Evolutionary conservation across 2,888 invertebrate species (phyloP), one percentile per base, ranked within the genome.

Genomic region (Callosobruchus maculatus): DNA sequence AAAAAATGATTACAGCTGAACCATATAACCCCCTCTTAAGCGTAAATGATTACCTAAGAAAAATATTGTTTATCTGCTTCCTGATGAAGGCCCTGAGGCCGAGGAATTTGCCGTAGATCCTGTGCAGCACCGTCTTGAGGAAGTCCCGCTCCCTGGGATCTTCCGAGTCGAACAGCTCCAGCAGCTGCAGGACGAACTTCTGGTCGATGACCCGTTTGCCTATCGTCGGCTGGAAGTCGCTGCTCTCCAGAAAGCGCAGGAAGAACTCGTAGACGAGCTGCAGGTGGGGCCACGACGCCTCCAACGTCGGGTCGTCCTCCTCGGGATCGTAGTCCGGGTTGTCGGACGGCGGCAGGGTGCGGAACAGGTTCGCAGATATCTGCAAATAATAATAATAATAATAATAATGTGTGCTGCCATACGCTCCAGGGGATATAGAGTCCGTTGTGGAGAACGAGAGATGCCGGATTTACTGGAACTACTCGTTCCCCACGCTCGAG

Each of bases 231-330:
- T 98, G 98, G 89, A 99, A 99, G 89, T 99, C 99, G 77, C 97
- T 95, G 81, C 97, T 98, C 90, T 99, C 99, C 83, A 99, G 92
- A 90, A 99, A 98, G 84, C 98, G 94, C 87, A 99, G 92, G 90
- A 99, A 99, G 88, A 99, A 95, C 89, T 99, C 99, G 89, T 99
- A 99, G 84, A 99, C 98, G 89, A 99, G 91, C 92, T 98, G 94
- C 83, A 99, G 91, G 89, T 99, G 99, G 80, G 99, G 99, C 99
- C 99, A 99, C 81, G 98, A 96, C 73, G 98, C 98, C 90, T 99
- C 99, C 88, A 99, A 89, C 81, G 99, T 99, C 75, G 99, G 99
- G 87, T 99, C 99, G 89, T 99, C 99, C 89, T 99, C 99, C 89
- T 99, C 99, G 30, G 99, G 99, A 89, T 99, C 99, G 88, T 98